Conservation (phyloP, 2,888 invertebrate species). For the Cetonia aurata region DNA sequence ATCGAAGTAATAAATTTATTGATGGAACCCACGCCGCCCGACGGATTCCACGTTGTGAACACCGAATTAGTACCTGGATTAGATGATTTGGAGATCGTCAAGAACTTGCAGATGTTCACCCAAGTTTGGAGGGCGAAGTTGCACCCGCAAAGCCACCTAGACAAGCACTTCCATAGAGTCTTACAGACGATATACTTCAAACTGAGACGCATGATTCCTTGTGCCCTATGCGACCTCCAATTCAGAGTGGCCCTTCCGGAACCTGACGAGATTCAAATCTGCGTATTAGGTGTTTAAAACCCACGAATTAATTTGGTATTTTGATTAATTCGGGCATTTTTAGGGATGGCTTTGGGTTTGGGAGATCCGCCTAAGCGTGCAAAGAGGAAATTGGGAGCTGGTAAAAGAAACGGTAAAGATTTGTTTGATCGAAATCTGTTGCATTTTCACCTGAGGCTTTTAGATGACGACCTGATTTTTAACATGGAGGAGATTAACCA, state of each 20-base stretch:
- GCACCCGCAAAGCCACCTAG: conserved; percentile 66
- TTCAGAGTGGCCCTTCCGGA: conserved; percentile 91
- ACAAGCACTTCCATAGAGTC: conserved; percentile 71
- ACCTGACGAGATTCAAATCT: conserved; percentile 77
- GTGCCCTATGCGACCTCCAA: conserved; percentile 83
- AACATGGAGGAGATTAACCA: conserved; percentile 85
- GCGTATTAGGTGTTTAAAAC: conserved; percentile 67
- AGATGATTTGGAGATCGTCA: conserved; percentile 75
- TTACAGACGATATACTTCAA: conserved; percentile 89
- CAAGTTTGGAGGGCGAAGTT: conserved; percentile 83
- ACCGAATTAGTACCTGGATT: conserved; percentile 82
- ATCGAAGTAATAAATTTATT: conserved; percentile 80
- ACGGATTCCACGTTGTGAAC: conserved; percentile 84
- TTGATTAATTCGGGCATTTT: conserved; percentile 34
- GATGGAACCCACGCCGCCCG: conserved; percentile 80
- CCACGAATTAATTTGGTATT: conserved; percentile 1
- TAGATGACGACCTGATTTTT: conserved; percentile 86
- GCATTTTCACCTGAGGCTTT: conserved; percentile 26
- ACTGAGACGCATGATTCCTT: conserved; percentile 87
- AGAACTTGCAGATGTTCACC: conserved; percentile 86
- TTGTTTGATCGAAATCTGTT: neutral
- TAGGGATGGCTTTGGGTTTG: conserved; percentile 84
- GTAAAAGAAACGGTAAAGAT: conserved; percentile 60
- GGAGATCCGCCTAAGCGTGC: conserved; percentile 71
- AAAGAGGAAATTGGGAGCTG: conserved; percentile 64